Base-by-base conservation (phyloP, 1,140 invertebrate genomes). In the Plectrocnemia conspersa region DNA sequence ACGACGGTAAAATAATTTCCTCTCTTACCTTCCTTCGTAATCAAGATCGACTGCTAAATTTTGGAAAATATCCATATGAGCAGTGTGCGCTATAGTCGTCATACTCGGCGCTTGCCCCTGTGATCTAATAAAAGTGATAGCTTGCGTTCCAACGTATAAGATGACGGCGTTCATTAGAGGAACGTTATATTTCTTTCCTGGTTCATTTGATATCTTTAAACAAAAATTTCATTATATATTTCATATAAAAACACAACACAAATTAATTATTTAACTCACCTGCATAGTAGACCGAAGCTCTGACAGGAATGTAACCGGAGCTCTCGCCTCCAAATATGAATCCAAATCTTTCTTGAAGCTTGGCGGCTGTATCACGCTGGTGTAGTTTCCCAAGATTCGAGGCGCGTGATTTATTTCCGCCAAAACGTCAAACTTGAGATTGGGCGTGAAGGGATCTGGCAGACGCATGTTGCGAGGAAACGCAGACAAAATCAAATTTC, bases 21-120 rank as follows among this genome's bases (percentile, higher is more conserved):
- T n/a, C n/a, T n/a, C 3, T 40, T 48, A 50, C 47, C 47, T 75
- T 71, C 95, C 96, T 76, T 99, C 96, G 10, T 92, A 97, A 69
- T 99, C 96, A 24, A 99, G 80, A 73, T 97, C 93, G 2, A 98
- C 94, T 11, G 93, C 92, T 56, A 99, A 80, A 77, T 98, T 98
- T 73, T 99, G 95, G 79, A 99, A 99, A 54, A 99, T 98, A 67
- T 99, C 97, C 94, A 98, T 98, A 67, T 97, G 95, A 0, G 95
- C 87, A 16, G 93, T 95, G 66, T 98, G 94, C 4, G 90, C 91
- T 54, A 99, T 97, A 1, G 94, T 98, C 13, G 89, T 85, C 83
- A 97, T 97, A 64, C 88, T 97, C 1, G 96, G 94, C 3, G 89
- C 87, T 56, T 88, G 85, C 22, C 89, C 87, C 72, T 94, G 93